phyloP scores from a whole-genome alignment of 2,888 invertebrate species.

The Caenorhabditis virilis region DNA sequence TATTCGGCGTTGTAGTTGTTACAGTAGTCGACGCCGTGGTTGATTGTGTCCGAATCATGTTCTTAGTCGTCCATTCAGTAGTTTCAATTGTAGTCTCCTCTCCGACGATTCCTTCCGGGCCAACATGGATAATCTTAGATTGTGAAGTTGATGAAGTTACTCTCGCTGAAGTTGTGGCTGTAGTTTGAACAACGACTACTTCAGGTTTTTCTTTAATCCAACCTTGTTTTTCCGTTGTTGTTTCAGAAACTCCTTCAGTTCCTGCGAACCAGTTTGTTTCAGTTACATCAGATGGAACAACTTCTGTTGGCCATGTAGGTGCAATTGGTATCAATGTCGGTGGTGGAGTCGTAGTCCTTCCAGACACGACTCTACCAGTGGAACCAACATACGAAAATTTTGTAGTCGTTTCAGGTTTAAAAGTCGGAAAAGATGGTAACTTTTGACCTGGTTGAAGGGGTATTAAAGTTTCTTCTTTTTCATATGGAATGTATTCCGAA shows the following conservation, averaged over 20 bases:
- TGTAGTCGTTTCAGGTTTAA: no score
- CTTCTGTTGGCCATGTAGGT: no score
- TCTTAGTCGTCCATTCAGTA: constrained; percentile 8
- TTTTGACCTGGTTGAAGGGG: no score
- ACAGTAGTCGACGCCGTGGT: neutral
- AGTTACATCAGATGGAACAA: no score
- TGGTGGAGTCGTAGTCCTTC: no score
- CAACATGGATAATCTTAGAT: constrained; percentile 30
- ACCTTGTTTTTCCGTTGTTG: constrained; percentile 13
- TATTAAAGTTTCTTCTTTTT: no score
- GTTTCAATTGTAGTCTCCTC: neutral
- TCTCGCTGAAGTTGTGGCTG: constrained; percentile 15
- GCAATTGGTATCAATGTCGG: no score
- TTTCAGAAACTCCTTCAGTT: neutral
- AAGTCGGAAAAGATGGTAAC: no score
- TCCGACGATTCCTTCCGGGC: constrained; percentile 18
- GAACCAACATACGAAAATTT: no score
- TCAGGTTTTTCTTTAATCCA: constrained; percentile 19
- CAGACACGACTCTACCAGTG: no score
- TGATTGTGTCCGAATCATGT: neutral
- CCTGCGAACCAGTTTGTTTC: no score
- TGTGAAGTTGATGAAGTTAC: neutral
- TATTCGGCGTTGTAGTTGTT: neutral
- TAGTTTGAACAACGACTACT: constrained; percentile 10
- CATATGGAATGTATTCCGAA: no score